These are phyloP conservation scores for Agapostemon virescens DNA, from an alignment of 2,888 invertebrate genomes.

Conservation along the genomic window DNA sequence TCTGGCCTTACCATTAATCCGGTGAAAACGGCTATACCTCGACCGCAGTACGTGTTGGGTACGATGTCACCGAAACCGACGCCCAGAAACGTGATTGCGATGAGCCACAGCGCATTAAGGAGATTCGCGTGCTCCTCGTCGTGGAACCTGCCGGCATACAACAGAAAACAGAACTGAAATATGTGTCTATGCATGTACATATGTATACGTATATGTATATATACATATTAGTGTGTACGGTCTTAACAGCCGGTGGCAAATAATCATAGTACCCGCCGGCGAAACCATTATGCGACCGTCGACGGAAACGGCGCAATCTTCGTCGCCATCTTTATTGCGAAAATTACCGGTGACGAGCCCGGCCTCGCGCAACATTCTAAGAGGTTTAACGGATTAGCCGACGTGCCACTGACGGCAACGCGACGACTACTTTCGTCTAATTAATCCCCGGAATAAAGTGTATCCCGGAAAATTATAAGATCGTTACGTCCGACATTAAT, in stretches of 20 bases:
- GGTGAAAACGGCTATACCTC: slow-evolving; percentile 99
- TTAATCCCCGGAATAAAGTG: slow-evolving; percentile 10
- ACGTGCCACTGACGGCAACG: background rate
- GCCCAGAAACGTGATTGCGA: slow-evolving; percentile 99
- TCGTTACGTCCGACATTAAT: background rate
- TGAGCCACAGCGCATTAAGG: slow-evolving; percentile 99
- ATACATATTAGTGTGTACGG: background rate
- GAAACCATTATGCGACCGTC: background rate
- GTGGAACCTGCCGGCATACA: slow-evolving; percentile 89
- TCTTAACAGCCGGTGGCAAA: background rate
- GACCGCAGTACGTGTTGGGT: slow-evolving; percentile 99
- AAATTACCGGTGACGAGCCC: background rate
- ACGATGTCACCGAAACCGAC: slow-evolving; percentile 99
- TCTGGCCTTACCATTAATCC: slow-evolving; percentile 96
- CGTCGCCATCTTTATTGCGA: slow-evolving; percentile 1
- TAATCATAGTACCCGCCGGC: slow-evolving; percentile 16
- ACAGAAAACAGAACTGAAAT: slow-evolving; percentile 48
- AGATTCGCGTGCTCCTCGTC: slow-evolving; percentile 99
- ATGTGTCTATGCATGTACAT: background rate
- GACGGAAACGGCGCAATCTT: background rate
- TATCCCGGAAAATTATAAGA: background rate
- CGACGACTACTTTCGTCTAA: background rate
- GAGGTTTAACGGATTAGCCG: slow-evolving; percentile 4
- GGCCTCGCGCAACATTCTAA: background rate
- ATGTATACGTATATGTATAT: no score